Conservation (phyloP, 2,888 invertebrate species). For the Phortica okadai region DNA sequence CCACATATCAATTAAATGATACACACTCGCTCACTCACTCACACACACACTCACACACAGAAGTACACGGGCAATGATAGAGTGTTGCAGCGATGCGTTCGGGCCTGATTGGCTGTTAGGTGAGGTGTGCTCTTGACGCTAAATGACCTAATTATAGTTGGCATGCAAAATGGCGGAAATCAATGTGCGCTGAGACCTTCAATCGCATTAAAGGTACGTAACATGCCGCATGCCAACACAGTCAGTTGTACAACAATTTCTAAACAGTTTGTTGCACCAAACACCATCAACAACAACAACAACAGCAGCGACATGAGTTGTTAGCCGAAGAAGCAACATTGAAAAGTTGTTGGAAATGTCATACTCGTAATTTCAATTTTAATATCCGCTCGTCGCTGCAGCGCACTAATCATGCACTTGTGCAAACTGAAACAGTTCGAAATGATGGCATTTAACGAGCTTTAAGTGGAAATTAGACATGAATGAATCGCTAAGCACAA, state of each 20-base stretch:
- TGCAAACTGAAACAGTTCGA: background rate
- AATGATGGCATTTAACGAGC: background rate
- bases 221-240: too few species aligned
- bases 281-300: too few species aligned
- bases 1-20: too few species aligned
- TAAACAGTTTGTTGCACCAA: too few species aligned
- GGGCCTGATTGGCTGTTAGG: background rate
- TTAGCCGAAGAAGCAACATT: background rate
- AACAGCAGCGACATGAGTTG: background rate
- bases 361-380: background rate
- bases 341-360: too few species aligned
- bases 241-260: too few species aligned
- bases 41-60: too few species aligned
- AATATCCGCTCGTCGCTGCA: background rate
- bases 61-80: too few species aligned
- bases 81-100: too few species aligned
- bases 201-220: background rate
- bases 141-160: constrained; percentile 55
- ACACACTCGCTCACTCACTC: too few species aligned
- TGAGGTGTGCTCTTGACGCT: constrained; percentile 41
- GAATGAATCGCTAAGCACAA: too few species aligned
- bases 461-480: background rate
- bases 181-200: constrained; percentile 41
- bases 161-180: constrained; percentile 7
- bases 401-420: background rate